Conservation (phyloP, 2,113 vertebrate species). For the Pygathrix nemaeus region DNA sequence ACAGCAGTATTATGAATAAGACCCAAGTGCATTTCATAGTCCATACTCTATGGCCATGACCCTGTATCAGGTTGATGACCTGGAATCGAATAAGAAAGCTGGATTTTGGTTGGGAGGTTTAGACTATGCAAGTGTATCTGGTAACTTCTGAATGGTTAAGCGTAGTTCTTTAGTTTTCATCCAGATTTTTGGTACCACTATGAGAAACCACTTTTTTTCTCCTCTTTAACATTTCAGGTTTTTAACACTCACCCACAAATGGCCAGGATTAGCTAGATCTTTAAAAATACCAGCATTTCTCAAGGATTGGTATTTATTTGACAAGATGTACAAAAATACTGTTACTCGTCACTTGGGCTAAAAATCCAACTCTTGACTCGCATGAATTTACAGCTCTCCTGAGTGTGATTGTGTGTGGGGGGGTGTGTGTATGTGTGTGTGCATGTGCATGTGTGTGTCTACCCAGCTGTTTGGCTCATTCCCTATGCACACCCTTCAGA, state of each 20-base stretch:
- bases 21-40: neutral
- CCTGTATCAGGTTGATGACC: neutral
- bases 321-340: conserved; percentile 66
- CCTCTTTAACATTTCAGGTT: conserved; percentile 65
- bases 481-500: neutral
- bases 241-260: conserved; percentile 62
- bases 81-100: neutral
- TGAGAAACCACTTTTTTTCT: conserved; percentile 2
- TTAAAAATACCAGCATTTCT: neutral
- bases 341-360: conserved; percentile 39
- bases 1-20: neutral
- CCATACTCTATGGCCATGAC: neutral
- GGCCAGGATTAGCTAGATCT: conserved; percentile 54
- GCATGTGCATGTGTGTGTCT: neutral
- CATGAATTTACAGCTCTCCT: conserved; percentile 51
- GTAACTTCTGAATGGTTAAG: neutral
- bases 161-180: neutral
- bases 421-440: neutral
- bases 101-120: neutral
- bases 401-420: neutral
- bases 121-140: neutral
- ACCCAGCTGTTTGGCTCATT: conserved; percentile 12
- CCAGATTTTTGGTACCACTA: neutral
- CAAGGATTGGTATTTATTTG: conserved; percentile 65
- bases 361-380: conserved; percentile 35